These are phyloP conservation scores for Hephaestus fuliginosus DNA, from an alignment of 2,797 vertebrate genomes.

Conservation along the genomic window DNA sequence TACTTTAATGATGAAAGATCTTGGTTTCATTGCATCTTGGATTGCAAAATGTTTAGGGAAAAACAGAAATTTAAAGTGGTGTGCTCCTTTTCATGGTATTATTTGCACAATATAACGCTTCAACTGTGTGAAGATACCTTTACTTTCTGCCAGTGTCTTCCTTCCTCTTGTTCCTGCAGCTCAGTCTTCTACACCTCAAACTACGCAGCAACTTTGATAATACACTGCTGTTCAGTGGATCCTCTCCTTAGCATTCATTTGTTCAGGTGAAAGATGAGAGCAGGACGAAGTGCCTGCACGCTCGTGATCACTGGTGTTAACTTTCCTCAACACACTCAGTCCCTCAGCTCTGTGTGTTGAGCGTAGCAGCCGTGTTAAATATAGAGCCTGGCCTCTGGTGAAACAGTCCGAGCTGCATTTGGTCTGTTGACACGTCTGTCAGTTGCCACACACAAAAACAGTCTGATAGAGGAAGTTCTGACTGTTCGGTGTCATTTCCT, in stretches of 20 bases:
- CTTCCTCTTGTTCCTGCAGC: neutral
- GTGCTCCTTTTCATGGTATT: no score
- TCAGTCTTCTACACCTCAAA: neutral
- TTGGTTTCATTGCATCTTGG: no score
- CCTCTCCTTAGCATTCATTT: neutral
- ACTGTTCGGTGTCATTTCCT: conserved; percentile 69
- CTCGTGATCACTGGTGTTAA: conserved; percentile 13
- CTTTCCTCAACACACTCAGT: conserved; percentile 12
- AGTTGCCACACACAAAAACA: neutral
- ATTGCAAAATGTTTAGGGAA: neutral
- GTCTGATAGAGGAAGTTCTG: conserved; percentile 48
- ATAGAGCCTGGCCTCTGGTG: conserved; percentile 21
- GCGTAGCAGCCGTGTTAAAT: conserved; percentile 30
- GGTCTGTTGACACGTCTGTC: conserved; percentile 6
- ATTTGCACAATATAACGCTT: no score
- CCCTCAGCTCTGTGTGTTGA: neutral
- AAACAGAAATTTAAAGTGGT: neutral
- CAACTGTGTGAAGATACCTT: neutral
- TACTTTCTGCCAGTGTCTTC: neutral
- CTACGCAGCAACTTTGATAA: neutral
- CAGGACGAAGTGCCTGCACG: neutral
- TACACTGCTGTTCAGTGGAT: neutral
- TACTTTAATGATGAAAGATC: no score
- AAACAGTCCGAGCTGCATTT: neutral
- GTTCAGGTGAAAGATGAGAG: conserved; percentile 35